Conservation (phyloP, 2,113 vertebrate genomes). For the Aramus guarauna region DNA sequence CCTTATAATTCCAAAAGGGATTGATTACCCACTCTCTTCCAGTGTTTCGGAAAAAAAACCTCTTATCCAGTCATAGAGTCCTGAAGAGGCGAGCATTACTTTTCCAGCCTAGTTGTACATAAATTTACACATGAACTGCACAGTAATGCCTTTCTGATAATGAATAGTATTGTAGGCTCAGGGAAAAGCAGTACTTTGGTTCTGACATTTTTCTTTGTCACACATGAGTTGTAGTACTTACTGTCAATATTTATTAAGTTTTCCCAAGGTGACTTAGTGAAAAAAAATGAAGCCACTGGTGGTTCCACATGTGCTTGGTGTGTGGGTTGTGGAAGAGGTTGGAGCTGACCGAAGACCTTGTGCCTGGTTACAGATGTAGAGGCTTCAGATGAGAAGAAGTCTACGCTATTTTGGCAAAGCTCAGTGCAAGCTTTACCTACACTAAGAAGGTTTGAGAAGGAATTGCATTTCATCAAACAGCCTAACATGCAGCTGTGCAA, state of each 20-base stretch:
- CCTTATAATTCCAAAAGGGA: not conserved
- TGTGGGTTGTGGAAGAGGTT: rapidly evolving
- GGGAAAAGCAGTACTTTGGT: not conserved
- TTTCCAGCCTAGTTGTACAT: not conserved
- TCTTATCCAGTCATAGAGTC: not conserved
- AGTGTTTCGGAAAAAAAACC: not conserved
- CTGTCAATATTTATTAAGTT: not conserved
- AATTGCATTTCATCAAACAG: not conserved
- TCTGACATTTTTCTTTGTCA: not conserved
- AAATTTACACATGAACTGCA: not conserved
- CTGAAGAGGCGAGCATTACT: not conserved
- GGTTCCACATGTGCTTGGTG: not conserved
- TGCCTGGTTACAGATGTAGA: not conserved
- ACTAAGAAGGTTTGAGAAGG: not conserved
- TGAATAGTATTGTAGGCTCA: not conserved
- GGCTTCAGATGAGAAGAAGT: not conserved
- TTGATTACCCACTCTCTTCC: not conserved
- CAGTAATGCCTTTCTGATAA: not conserved
- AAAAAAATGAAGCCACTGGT: not conserved
- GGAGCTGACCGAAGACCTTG: not conserved
- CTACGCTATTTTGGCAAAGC: not conserved
- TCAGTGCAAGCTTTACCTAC: not conserved
- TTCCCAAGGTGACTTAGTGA: not conserved
- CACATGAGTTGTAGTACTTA: not conserved
- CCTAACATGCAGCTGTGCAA: not conserved